Evolutionary conservation across 2,113 vertebrate species (phyloP).

Genomic region (Corythoichthys intestinalis): DNA sequence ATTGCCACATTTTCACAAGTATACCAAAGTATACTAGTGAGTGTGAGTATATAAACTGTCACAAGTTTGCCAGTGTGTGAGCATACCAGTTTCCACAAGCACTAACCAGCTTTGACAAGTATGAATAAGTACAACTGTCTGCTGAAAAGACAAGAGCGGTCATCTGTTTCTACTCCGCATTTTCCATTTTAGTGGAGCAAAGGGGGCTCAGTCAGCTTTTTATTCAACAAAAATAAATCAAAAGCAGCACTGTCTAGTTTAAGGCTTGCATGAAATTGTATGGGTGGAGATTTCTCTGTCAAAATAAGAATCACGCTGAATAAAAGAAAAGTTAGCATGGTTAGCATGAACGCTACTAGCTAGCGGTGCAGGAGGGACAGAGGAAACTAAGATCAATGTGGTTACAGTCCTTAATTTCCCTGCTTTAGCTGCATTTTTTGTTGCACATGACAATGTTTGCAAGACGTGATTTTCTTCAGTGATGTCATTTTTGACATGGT

Average conservation of each 20-base stretch:
- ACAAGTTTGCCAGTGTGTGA: background rate
- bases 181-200: background rate
- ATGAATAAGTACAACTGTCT: background rate
- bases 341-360: slow-evolving; percentile 9
- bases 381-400: background rate
- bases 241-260: slow-evolving; percentile 55
- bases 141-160: background rate
- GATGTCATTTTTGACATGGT: background rate
- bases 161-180: background rate
- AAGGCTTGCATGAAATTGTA: slow-evolving; percentile 64
- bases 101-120: background rate
- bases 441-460: background rate
- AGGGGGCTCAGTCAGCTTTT: slow-evolving; percentile 23
- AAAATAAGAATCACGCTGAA: slow-evolving; percentile 5
- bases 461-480: background rate
- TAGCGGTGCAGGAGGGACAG: slow-evolving; percentile 10
- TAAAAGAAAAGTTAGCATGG: background rate
- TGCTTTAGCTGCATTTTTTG: background rate
- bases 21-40: background rate
- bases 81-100: background rate
- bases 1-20: background rate
- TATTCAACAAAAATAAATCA: slow-evolving; percentile 18
- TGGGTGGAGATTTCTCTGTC: slow-evolving; percentile 13
- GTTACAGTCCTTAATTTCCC: background rate
- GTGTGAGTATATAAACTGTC: background rate